Conservation (phyloP, 2,888 invertebrate species). For the Sepiola atlantica region DNA sequence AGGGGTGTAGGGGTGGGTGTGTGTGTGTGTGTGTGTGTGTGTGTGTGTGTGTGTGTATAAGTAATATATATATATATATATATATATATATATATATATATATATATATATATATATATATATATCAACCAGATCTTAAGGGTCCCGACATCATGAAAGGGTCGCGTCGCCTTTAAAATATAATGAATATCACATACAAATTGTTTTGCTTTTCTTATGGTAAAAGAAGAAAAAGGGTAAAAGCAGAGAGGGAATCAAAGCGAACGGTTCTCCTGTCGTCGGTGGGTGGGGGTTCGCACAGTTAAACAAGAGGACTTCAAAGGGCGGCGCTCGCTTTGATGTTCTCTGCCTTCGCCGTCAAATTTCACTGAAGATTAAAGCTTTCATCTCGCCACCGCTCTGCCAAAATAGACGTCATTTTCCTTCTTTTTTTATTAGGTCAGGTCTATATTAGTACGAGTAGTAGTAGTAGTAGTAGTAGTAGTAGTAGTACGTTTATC, state of each 20-base stretch:
- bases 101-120: too few species aligned
- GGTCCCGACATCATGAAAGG: background rate
- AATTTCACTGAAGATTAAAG: conserved; percentile 4
- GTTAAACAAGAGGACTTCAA: conserved; percentile 15
- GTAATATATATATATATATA: too few species aligned
- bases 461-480: background rate
- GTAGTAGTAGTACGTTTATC: too few species aligned
- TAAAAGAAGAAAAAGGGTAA: background rate
- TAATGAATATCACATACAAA: conserved; percentile 22
- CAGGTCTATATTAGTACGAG: background rate
- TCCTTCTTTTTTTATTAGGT: background rate
- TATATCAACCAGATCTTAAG: background rate
- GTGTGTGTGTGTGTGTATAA: background rate
- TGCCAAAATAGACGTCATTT: background rate
- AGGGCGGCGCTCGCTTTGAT: background rate
- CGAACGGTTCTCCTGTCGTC: background rate
- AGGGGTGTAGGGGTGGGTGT: background rate
- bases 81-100: too few species aligned
- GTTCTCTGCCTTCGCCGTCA: background rate
- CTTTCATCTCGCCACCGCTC: background rate
- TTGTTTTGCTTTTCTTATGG: background rate
- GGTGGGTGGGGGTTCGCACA: background rate
- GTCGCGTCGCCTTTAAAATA: background rate
- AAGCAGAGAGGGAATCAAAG: background rate
- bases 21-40: background rate